Base-by-base conservation (phyloP, 2,113 vertebrate species). In the Ramphastos sulfuratus region DNA sequence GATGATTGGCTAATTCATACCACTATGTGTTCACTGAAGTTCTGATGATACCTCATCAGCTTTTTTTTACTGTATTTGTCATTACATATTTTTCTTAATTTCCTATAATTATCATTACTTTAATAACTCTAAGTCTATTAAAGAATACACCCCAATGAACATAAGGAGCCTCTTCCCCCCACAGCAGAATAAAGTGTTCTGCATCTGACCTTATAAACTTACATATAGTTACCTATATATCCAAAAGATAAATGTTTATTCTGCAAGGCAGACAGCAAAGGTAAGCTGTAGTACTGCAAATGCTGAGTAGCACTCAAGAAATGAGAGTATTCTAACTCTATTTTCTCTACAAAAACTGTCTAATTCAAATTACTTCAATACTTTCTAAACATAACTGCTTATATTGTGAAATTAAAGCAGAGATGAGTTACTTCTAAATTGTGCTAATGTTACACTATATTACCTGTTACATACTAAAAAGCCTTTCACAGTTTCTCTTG, bases 11-110 rank as follows among this genome's bases (percentile, higher is more conserved):
- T 77, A 42, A 81, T 18, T 72, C 37, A 48, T 21, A 79, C n/a
- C 1, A 55, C 20, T 44, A 1, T 1, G 0, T 7, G 16, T 44
- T 63, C 9, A 6, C 15, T 55, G 35, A 70, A 70, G 23, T 87
- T 85, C 39, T 59, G 30, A 11, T 2, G 35, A 4, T 46, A 9
- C 5, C 17, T 73, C 35, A n/a, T 70, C n/a, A 61, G 9, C 7
- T 58, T 39, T 85, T 58, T 85, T 73, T 77, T 25, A 74, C 15
- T 23, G 61, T 52, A 69, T 65, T 13, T 56, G 28, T 77, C 20
- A 58, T 69, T 7, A 72, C 1, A 5, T 4, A 35, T 35, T 76
- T 75, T 56, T 16, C 42, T 63, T 1, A 28, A 28, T 24, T 74
- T 83, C 8, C 18, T 30, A 48, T 21, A 31, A 59, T 4, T 23